Conservation (phyloP, 2,797 vertebrate species). For the Otolemur crassicaudatus region DNA sequence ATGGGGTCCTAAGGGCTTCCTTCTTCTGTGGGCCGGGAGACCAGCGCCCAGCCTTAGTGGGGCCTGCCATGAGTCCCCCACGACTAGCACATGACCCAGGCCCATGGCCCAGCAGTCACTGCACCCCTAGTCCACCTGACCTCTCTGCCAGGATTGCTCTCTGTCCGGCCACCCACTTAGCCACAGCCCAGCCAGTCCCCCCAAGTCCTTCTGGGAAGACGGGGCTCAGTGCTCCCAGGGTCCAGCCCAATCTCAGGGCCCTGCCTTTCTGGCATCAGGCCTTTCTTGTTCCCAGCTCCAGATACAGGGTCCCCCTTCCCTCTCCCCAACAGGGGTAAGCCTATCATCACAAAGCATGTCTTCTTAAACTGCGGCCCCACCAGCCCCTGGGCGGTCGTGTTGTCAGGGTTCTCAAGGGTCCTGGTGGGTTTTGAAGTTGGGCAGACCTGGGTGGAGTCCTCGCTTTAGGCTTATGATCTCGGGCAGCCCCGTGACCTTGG, state of each 20-base stretch:
- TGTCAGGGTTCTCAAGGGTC: not conserved
- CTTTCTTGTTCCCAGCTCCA: not conserved
- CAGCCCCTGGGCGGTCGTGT: not conserved
- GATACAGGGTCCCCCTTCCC: not conserved
- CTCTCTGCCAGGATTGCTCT: not conserved
- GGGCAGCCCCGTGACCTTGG: not conserved
- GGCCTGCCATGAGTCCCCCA: not conserved
- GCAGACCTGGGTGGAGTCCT: not conserved
- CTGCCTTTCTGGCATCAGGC: not conserved
- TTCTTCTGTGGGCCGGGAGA: not conserved
- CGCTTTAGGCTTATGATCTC: not conserved
- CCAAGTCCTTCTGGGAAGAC: not conserved
- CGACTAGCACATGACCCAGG: not conserved
- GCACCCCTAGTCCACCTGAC: not conserved
- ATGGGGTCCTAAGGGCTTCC: not conserved
- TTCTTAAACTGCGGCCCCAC: not conserved
- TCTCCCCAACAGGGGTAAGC: too few relatives aligned
- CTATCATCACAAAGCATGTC: too few relatives aligned
- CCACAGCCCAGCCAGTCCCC: not conserved
- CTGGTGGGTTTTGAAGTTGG: not conserved
- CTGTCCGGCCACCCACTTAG: not conserved
- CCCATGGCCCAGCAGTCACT: too few relatives aligned
- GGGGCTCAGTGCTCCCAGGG: not conserved
- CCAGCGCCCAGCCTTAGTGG: not conserved
- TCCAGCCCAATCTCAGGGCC: not conserved